Base-by-base conservation (phyloP, 30 jellyfish, hydroid and myxozoan genomes). In the Hydractinia symbiolongicarpus region DNA sequence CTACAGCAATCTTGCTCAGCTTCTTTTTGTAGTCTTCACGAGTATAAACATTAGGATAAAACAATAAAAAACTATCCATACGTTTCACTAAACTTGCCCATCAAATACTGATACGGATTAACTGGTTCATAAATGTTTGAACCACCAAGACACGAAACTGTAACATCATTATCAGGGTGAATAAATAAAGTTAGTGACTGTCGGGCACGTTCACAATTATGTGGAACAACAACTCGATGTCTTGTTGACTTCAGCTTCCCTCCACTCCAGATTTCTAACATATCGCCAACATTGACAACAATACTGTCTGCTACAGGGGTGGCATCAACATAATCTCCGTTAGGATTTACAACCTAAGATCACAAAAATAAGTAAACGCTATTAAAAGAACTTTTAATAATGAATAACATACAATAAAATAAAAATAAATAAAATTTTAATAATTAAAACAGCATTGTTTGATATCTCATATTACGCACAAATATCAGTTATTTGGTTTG, bases 291-390 rank as follows among this genome's bases (percentile, higher is more conserved):
- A 54, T 79, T 79, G 10, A 79, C 84, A 62, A 79, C 87, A 79
- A 79, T 61, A n/a, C 87, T 61, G n/a, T 52, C 87, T 60, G 87
- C 84, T 3, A 79, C 16, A 8, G 87, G 87, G 30, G 83, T 79
- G 52, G 82, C 87, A 50, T 79, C 64, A 51, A 79, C 54, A 52
- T 61, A 79, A n/a, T 61, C 69, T 1, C 87, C 87, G 66, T 53
- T 9, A 20, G 87, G 87, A 9, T 50, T 16, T 5, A 58, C 83
- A 66, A 79, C 87, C 87, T 79, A 60, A 13, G 70, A 60, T 13
- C 70, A 60, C 19, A 16, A 60, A 60, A 60, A 60, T 13, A 16
- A 60, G 17, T 16, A 13, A 60, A 60, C n/a, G 19, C n/a, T 13
- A 60, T 13, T 16, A 60, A 60, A 60, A 60, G 19, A 16, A 60